These are phyloP conservation scores for Cephalopachus bancanus DNA, from an alignment of 2,797 vertebrate species.

Conservation along the genomic window DNA sequence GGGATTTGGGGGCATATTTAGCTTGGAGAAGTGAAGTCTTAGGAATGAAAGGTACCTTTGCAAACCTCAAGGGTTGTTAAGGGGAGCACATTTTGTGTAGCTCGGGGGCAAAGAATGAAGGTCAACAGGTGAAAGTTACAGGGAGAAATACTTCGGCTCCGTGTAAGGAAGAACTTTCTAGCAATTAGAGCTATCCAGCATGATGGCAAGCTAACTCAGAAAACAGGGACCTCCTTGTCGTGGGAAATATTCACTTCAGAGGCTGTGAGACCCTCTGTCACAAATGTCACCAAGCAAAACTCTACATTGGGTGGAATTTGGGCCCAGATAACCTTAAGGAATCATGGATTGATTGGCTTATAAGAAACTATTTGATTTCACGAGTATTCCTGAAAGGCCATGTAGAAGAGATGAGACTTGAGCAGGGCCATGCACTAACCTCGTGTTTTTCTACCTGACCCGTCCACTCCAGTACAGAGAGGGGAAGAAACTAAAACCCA, in stretches of 20 bases:
- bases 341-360: background rate
- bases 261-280: background rate
- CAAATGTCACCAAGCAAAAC: background rate
- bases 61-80: background rate
- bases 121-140: background rate
- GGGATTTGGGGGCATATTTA: background rate
- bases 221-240: background rate
- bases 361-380: background rate
- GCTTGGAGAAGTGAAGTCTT: background rate
- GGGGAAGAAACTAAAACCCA: slow-evolving; percentile 95
- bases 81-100: background rate
- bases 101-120: background rate
- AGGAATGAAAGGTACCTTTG: background rate
- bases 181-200: background rate
- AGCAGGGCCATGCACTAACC: background rate
- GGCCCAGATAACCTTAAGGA: background rate
- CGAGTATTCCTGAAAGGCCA: background rate
- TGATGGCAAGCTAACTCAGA: background rate
- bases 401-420: background rate
- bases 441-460: background rate
- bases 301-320: background rate
- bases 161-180: background rate
- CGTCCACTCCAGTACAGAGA: slow-evolving; percentile 94
- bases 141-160: slow-evolving; percentile 6
- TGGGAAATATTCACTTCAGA: background rate